Conservation (phyloP, 2,113 vertebrate species). For the Otis tarda region DNA sequence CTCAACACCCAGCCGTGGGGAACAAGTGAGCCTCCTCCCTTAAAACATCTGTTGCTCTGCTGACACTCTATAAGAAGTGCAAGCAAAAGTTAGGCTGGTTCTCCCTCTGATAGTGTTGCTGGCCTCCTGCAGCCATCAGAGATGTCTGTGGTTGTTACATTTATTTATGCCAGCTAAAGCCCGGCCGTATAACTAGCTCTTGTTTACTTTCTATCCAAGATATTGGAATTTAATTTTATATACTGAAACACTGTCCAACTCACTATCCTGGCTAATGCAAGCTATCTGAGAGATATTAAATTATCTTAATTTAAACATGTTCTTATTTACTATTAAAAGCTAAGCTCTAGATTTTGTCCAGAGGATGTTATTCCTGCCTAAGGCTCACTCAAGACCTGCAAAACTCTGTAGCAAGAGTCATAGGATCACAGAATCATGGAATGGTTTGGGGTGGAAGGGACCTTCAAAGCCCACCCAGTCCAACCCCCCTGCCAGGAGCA, state of each 20-base stretch:
- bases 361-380: neutral
- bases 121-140: neutral
- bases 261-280: neutral
- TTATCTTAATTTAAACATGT: accelerated
- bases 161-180: neutral
- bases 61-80: accelerated
- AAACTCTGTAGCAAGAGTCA: neutral
- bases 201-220: neutral
- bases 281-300: neutral
- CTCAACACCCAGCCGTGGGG: accelerated
- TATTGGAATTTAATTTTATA: neutral
- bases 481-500: too few relatives aligned
- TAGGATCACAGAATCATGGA: too few relatives aligned
- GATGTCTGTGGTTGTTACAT: neutral
- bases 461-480: too few relatives aligned
- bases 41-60: too few relatives aligned
- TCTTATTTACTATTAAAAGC: neutral
- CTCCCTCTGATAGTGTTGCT: neutral
- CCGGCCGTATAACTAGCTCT: neutral
- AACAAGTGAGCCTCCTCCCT: neutral
- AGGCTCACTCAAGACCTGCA: neutral
- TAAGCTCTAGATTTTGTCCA: neutral
- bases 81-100: neutral
- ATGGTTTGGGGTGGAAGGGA: too few relatives aligned
- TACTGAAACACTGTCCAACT: neutral